These are phyloP conservation scores for Eilema griseolum DNA, from an alignment of 2,888 invertebrate species.

Conservation along the genomic window DNA sequence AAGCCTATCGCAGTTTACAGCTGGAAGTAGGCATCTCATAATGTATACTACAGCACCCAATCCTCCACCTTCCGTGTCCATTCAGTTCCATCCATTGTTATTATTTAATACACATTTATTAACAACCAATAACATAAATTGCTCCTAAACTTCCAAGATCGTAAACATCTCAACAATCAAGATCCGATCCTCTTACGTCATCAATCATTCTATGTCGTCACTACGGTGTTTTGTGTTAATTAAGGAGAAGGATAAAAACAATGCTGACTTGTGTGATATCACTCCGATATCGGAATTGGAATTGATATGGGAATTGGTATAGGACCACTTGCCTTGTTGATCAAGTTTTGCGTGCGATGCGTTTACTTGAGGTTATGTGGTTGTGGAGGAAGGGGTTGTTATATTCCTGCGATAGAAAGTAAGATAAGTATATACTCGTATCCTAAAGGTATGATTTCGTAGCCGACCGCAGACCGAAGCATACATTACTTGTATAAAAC, in stretches of 20 bases:
- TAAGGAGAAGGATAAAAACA: constrained; percentile 19
- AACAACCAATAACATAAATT: neutral
- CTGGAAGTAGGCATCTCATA: no score
- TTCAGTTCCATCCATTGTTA: no score
- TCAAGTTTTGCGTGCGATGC: neutral
- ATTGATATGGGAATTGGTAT: neutral
- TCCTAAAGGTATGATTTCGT: no score
- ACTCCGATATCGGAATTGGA: neutral
- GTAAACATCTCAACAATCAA: constrained; percentile 8
- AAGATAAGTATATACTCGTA: no score
- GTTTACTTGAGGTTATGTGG: neutral
- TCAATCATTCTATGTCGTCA: constrained; percentile 48
- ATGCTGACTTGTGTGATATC: neutral
- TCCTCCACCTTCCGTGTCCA: no score
- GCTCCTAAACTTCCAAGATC: neutral
- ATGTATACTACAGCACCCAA: no score
- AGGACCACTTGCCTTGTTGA: neutral
- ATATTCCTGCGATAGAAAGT: no score
- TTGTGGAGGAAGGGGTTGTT: neutral
- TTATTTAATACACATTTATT: no score
- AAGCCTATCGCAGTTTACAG: no score
- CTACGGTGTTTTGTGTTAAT: constrained; percentile 45
- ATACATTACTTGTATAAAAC: no score
- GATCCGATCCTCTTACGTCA: constrained; percentile 22
- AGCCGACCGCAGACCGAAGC: no score